Percentiles rank a stretch among this genome's conserved stretches.
phyloP scores from a whole-genome alignment of 1,140 invertebrate species.

The Colletes gigas region DNA sequence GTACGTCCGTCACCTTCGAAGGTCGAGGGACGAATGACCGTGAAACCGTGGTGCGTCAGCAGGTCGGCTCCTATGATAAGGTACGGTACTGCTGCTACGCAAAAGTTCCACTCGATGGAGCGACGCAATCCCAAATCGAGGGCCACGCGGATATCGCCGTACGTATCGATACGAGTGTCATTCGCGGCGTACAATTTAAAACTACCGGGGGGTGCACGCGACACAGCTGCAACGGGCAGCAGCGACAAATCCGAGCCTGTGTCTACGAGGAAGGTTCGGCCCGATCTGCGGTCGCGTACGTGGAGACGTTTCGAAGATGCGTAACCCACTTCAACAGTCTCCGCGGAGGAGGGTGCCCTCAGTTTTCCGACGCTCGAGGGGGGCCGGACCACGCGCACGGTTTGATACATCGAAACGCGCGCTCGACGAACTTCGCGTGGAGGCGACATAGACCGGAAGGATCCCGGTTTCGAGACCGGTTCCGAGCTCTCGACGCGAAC shows the following conservation, averaged over 20 bases:
- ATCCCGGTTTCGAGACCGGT: no score
- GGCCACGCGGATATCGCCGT: not conserved
- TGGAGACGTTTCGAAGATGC: no score
- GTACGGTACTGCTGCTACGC: not conserved
- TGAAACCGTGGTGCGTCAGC: not conserved
- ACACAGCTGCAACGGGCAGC: not conserved
- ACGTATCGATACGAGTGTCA: not conserved
- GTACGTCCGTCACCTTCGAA: no score
- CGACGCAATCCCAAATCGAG: not conserved
- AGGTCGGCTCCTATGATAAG: not conserved
- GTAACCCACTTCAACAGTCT: not conserved
- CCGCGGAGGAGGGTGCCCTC: not conserved
- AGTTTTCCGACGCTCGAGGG: not conserved
- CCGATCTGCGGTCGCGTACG: not conserved
- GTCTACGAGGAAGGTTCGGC: not conserved
- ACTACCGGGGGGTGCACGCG: no score
- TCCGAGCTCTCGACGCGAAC: no score
- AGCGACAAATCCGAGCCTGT: not conserved
- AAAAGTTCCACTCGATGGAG: slow-evolving; percentile 10
- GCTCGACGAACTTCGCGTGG: not conserved
- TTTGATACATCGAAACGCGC: no score
- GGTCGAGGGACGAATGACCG: not conserved
- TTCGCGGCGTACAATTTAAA: not conserved
- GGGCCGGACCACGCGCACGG: no score
- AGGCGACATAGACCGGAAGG: no score